Evolutionary conservation across 2,113 vertebrate species (phyloP).

Genomic region (Macrotus californicus): DNA sequence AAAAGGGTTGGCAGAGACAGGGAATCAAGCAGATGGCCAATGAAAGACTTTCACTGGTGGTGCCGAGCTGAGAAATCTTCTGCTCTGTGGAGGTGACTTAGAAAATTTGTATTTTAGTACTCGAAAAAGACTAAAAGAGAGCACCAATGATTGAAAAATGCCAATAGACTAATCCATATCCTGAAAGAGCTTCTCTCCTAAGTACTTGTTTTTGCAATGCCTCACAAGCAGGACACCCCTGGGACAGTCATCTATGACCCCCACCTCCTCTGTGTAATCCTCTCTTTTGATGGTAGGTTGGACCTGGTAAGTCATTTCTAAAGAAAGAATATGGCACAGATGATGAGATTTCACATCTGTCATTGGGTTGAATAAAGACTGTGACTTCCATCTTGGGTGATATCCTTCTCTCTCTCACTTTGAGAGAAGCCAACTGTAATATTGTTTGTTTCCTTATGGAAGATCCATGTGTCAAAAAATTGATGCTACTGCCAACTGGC

Average conservation of each 20-base stretch:
- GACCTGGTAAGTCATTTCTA: background rate
- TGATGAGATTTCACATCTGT: too few relatives aligned
- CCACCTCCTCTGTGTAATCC: background rate
- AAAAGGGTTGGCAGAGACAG: background rate
- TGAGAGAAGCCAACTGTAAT: background rate
- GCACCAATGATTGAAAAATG: background rate
- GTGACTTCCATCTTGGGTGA: background rate
- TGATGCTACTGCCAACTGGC: background rate
- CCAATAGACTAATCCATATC: too few relatives aligned
- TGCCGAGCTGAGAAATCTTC: background rate
- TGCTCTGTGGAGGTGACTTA: background rate
- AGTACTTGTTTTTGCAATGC: background rate
- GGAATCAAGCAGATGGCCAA: background rate
- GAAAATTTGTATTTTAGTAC: background rate
- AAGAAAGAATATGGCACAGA: background rate
- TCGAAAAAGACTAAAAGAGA: background rate
- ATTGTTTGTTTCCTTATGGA: background rate
- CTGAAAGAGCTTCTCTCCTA: background rate
- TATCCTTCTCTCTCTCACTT: background rate
- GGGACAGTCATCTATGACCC: fast-evolving
- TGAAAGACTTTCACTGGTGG: background rate
- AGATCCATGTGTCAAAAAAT: too few relatives aligned
- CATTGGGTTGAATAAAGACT: background rate
- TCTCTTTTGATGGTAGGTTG: background rate
- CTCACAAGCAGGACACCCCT: background rate